Evolutionary conservation across 2,888 invertebrate species (phyloP).

Genomic region (Dicranocentrus wangi): DNA sequence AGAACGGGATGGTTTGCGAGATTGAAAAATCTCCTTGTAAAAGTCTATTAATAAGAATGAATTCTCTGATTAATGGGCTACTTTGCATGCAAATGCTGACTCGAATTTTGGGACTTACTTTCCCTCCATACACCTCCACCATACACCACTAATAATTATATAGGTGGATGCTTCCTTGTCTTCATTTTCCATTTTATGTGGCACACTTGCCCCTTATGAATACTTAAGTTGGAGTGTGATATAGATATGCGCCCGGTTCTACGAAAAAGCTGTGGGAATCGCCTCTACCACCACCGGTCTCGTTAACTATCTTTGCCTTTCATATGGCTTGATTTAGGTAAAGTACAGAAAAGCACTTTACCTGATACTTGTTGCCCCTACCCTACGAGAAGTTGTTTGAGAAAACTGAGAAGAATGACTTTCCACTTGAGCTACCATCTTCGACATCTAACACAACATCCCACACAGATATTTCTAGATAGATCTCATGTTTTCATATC

Average conservation of each 20-base stretch:
- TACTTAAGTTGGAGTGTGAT: no score
- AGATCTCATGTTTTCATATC: no score
- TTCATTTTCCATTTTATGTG: not conserved
- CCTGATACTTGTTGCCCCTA: slow-evolving; percentile 4
- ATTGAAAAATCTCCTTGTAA: slow-evolving; percentile 43
- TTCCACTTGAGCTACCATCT: no score
- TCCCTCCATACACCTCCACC: not conserved
- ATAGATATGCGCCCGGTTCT: no score
- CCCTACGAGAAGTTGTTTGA: not conserved
- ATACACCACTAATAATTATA: slow-evolving; percentile 19
- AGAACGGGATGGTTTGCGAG: slow-evolving; percentile 13
- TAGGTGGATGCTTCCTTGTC: slow-evolving; percentile 22
- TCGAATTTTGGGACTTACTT: slow-evolving; percentile 62
- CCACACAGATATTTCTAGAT: no score
- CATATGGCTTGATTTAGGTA: no score
- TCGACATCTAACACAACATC: no score
- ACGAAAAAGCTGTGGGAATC: no score
- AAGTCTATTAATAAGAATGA: slow-evolving; percentile 71
- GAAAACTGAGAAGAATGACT: not conserved
- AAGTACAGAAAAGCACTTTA: not conserved
- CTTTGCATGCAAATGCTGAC: slow-evolving; percentile 73
- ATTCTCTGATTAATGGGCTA: slow-evolving; percentile 73
- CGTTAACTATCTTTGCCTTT: no score
- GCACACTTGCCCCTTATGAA: slow-evolving; percentile 15
- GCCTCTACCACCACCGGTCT: no score